A percentile compares a stretch with the other conserved stretches of the same genome.
These are phyloP conservation scores for Hypercompe scribonia DNA, from an alignment of 2,888 invertebrate species.

Conservation along the genomic window DNA sequence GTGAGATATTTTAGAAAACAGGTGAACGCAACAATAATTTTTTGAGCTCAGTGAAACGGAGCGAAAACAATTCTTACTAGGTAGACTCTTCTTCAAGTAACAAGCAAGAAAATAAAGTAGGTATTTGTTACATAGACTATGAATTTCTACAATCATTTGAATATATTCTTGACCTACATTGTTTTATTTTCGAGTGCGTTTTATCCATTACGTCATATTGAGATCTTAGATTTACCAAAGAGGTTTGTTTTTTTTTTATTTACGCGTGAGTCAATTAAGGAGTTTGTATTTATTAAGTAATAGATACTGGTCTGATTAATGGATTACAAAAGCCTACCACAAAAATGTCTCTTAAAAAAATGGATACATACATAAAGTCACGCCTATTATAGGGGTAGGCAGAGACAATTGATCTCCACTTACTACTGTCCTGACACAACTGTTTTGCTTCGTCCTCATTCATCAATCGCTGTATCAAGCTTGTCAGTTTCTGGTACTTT, in stretches of 20 bases:
- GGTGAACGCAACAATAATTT: conserved; percentile 18
- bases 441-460: too few relatives aligned
- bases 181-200: not conserved
- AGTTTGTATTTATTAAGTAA: too few relatives aligned
- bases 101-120: not conserved
- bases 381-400: too few relatives aligned
- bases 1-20: conserved; percentile 24
- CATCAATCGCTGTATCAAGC: too few relatives aligned
- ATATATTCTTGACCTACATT: conserved; percentile 3
- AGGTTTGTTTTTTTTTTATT: not conserved
- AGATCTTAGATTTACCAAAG: not conserved
- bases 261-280: not conserved
- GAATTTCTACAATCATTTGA: not conserved
- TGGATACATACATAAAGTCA: too few relatives aligned
- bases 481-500: too few relatives aligned
- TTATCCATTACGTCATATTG: not conserved
- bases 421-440: too few relatives aligned
- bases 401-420: too few relatives aligned
- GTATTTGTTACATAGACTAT: conserved; percentile 6
- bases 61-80: conserved; percentile 21
- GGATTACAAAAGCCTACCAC: not conserved
- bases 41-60: conserved; percentile 23
- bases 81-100: not conserved
- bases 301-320: not conserved
- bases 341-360: not conserved